Percentiles rank a stretch among this genome's conserved stretches.
Conservation (phyloP, 2,113 vertebrate species). For the Nansenia antarctica region DNA sequence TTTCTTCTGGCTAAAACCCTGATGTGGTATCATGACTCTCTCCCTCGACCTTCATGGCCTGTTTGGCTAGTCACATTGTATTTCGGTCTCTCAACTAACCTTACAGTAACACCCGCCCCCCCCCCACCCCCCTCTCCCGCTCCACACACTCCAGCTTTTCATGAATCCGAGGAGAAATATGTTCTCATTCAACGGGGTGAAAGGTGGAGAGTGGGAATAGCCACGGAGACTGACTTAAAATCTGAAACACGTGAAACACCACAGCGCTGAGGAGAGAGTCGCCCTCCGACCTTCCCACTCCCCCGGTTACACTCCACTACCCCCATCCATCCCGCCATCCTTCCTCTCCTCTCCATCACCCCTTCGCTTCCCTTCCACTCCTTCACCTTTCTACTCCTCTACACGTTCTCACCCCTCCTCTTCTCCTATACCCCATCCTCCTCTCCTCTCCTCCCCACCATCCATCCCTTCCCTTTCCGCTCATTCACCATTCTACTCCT, state of each 20-base stretch:
- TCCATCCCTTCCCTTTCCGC: neutral
- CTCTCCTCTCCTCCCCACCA: neutral
- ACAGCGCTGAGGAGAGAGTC: neutral
- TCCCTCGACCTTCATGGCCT: no score
- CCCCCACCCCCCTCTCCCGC: no score
- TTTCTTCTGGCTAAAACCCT: no score
- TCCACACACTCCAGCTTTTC: neutral
- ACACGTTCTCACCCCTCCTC: neutral
- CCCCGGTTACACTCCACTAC: neutral
- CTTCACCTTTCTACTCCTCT: constrained; percentile 11
- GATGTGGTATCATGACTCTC: no score
- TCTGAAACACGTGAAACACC: neutral
- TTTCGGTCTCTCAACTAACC: neutral
- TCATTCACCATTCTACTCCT: neutral
- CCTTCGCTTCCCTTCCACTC: constrained; percentile 35
- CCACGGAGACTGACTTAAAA: neutral
- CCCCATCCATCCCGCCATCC: constrained; percentile 36
- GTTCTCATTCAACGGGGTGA: neutral
- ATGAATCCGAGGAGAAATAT: neutral
- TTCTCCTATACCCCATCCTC: neutral
- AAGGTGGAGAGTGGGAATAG: neutral
- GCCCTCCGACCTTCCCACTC: neutral
- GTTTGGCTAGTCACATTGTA: no score
- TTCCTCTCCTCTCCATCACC: constrained; percentile 28
- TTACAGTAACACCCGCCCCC: no score